These are phyloP conservation scores for Rotaria sp. DNA, from an alignment of 2,888 invertebrate genomes.

Conservation along the genomic window DNA sequence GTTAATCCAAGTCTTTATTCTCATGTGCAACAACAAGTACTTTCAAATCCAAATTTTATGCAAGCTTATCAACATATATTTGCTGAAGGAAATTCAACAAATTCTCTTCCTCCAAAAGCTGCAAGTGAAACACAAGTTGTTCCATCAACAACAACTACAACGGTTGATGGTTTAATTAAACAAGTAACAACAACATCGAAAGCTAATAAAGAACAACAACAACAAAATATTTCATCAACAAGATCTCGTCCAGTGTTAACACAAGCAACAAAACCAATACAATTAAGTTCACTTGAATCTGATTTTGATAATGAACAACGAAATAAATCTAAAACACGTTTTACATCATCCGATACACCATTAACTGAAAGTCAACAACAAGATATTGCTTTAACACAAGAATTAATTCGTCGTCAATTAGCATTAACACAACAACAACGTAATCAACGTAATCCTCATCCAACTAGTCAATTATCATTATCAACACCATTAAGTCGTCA, in stretches of 20 bases:
- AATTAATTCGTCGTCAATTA: not conserved
- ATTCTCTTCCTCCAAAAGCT: not conserved
- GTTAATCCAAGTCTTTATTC: conserved; percentile 4
- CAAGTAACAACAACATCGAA: not conserved
- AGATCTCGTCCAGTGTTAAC: not conserved
- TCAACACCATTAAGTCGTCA: not conserved
- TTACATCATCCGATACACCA: not conserved
- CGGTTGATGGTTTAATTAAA: not conserved
- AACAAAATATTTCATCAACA: not conserved
- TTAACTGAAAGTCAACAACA: not conserved
- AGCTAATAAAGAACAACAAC: not conserved
- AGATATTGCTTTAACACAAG: not conserved
- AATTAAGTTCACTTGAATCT: not conserved
- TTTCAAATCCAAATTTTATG: conserved; percentile 26
- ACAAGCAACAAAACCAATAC: conserved; percentile 14
- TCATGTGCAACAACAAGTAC: conserved; percentile 27
- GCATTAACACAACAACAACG: not conserved
- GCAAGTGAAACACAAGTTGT: conserved; percentile 22
- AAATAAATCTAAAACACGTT: not conserved
- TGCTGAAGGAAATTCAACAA: not conserved
- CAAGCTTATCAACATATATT: conserved; percentile 17
- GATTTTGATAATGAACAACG: not conserved
- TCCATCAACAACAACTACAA: not conserved
- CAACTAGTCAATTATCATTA: not conserved
- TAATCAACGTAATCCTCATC: not conserved